Percentiles rank a stretch among this genome's conserved stretches.
Conservation (phyloP, 2,113 vertebrate genomes). For the Seriola aureovittata region DNA sequence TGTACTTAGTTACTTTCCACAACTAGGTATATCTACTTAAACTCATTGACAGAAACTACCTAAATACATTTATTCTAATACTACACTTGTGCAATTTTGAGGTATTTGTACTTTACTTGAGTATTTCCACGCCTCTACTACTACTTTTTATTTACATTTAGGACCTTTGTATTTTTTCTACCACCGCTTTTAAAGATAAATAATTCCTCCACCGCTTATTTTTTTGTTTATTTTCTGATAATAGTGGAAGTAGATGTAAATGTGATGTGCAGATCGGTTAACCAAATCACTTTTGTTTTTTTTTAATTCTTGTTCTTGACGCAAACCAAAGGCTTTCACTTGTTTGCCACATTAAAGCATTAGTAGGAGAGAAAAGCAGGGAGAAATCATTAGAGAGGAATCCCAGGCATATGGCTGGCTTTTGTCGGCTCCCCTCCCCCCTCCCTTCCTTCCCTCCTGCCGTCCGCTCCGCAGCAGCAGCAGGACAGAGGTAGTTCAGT, state of each 20-base stretch:
- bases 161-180: no score
- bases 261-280: no score
- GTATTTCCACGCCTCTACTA: not conserved
- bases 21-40: no score
- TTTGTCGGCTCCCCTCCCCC: conserved; percentile 72
- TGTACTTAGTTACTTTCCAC: no score
- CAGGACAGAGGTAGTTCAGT: conserved; percentile 71
- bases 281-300: no score
- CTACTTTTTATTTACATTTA: not conserved
- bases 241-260: no score
- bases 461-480: conserved; percentile 67
- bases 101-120: no score
- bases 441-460: conserved; percentile 48
- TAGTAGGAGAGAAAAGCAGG: conserved; percentile 10
- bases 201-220: not conserved
- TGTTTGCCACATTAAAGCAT: not conserved
- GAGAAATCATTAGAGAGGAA: conserved; percentile 65
- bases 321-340: not conserved
- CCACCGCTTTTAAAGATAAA: no score
- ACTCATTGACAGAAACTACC: no score
- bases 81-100: no score
- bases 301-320: not conserved
- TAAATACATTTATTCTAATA: no score
- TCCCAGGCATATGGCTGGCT: conserved; percentile 71
- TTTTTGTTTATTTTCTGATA: no score